Evolutionary conservation across 2,113 vertebrate genomes (phyloP).

Genomic region (Peromyscus maniculatus): DNA sequence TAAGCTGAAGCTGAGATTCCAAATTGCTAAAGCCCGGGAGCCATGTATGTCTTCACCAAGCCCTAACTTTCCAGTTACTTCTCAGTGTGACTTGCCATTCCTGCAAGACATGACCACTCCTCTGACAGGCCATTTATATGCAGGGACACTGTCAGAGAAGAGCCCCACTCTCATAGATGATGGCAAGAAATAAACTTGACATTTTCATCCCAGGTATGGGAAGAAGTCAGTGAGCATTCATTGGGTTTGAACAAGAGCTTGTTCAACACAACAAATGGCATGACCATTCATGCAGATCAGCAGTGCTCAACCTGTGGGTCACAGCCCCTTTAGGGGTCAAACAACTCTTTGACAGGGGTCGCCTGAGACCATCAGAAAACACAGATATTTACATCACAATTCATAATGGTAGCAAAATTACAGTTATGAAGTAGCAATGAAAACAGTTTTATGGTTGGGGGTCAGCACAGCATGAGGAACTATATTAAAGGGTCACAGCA

Average conservation of each 20-base stretch:
- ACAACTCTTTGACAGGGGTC: neutral
- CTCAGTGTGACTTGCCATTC: neutral
- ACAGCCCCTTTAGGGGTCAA: neutral
- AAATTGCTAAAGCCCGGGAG: neutral
- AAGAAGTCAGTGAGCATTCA: neutral
- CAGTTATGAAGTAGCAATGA: neutral
- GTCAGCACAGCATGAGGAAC: neutral
- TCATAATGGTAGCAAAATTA: neutral
- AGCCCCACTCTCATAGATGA: neutral
- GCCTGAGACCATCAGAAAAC: neutral
- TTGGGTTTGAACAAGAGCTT: neutral
- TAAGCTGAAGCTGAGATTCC: neutral
- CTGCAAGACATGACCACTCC: neutral
- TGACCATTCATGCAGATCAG: neutral
- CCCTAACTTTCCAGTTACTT: neutral
- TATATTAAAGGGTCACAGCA: neutral
- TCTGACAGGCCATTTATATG: neutral
- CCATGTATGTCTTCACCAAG: neutral
- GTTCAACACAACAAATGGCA: neutral
- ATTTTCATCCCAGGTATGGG: neutral
- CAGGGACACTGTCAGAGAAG: neutral
- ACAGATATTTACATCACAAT: neutral
- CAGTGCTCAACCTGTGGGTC: neutral
- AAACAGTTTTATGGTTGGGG: neutral
- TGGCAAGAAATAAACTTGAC: slow-evolving; percentile 3